These are phyloP conservation scores for Empidonax traillii DNA, from an alignment of 2,113 vertebrate species.

Conservation along the genomic window DNA sequence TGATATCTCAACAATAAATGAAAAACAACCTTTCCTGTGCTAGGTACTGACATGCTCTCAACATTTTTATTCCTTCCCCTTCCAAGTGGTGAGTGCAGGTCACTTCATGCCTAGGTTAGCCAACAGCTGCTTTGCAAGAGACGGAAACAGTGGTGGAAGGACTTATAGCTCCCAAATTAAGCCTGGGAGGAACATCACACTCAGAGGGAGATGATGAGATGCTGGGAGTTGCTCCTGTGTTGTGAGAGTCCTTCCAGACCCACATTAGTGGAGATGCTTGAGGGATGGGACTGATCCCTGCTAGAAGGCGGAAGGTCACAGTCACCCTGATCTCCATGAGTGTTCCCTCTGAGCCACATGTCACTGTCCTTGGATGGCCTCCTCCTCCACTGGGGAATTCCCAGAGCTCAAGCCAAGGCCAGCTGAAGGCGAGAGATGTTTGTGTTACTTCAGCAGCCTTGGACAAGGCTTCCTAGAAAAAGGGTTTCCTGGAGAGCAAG, in stretches of 20 bases:
- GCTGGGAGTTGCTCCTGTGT: background rate
- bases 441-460: background rate
- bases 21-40: background rate
- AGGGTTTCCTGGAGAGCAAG: background rate
- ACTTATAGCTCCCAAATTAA: background rate
- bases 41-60: background rate
- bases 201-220: background rate
- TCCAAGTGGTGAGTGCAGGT: background rate
- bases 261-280: fast-evolving
- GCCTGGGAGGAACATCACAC: background rate
- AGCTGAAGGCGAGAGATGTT: background rate
- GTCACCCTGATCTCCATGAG: background rate
- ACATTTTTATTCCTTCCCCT: fast-evolving
- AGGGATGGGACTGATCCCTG: background rate
- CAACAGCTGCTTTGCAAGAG: background rate
- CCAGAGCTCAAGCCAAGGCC: background rate
- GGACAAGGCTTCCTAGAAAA: background rate
- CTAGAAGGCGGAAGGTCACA: background rate
- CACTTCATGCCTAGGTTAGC: background rate
- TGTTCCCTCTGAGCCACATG: fast-evolving
- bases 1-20: constrained; percentile 23
- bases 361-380: background rate
- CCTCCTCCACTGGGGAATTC: background rate
- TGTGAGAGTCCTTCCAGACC: background rate
- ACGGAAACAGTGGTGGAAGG: fast-evolving